phyloP scores from a whole-genome alignment of 2,888 invertebrate species.

The Mamestra brassicae region DNA sequence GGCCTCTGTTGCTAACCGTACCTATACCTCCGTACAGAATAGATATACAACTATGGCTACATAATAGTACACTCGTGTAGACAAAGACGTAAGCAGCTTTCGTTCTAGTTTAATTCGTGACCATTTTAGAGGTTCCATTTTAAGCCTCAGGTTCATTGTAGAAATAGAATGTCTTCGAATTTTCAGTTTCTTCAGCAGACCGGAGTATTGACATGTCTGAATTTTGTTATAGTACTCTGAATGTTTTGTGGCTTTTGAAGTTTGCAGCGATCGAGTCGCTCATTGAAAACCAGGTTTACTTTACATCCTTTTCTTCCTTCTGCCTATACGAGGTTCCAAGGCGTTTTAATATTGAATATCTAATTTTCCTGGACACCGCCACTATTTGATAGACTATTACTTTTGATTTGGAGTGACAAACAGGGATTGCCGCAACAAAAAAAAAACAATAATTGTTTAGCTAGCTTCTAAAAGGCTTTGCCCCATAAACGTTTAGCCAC shows the following conservation, averaged over 20 bases:
- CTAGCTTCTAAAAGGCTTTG: too few relatives aligned
- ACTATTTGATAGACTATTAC: too few relatives aligned
- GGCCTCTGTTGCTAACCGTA: slow-evolving; percentile 2
- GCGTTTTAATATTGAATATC: too few relatives aligned
- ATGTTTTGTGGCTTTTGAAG: background rate
- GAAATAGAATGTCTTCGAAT: slow-evolving; percentile 12
- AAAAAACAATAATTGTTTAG: too few relatives aligned
- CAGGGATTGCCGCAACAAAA: too few relatives aligned
- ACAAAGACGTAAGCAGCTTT: slow-evolving; percentile 47
- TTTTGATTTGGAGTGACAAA: too few relatives aligned
- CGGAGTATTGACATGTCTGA: background rate
- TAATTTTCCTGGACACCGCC: too few relatives aligned
- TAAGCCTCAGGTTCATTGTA: slow-evolving; percentile 4
- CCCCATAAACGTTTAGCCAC: too few relatives aligned
- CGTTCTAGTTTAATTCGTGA: slow-evolving; percentile 20
- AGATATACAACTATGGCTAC: slow-evolving; percentile 6
- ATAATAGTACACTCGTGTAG: slow-evolving; percentile 21
- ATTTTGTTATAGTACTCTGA: background rate
- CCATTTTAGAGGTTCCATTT: slow-evolving; percentile 18
- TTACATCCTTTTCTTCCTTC: too few relatives aligned
- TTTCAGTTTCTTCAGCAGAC: background rate
- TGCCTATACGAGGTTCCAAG: too few relatives aligned
- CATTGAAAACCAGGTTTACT: background rate
- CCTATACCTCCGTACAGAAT: background rate
- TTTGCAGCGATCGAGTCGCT: background rate